Conservation (phyloP, 2,888 invertebrate species). For the Archips crataeganus region DNA sequence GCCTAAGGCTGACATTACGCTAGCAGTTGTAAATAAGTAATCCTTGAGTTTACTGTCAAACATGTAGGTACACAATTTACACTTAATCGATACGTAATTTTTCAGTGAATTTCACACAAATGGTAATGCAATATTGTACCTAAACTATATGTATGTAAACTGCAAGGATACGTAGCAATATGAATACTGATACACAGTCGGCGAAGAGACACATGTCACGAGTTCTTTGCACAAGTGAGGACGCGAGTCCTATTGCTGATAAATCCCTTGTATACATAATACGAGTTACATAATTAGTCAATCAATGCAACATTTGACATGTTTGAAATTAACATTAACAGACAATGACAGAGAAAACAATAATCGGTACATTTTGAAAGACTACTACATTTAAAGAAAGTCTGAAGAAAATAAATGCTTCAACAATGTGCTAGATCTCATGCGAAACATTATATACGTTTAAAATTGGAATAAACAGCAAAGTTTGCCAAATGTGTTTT, state of each 20-base stretch:
- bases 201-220: slow-evolving; percentile 24
- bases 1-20: not conserved
- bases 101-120: not conserved
- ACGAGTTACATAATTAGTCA: not conserved
- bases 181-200: slow-evolving; percentile 13
- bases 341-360: not conserved
- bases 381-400: not conserved
- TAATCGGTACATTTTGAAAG: too few relatives aligned
- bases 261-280: not conserved
- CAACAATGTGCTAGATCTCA: not conserved
- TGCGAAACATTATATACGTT: not conserved
- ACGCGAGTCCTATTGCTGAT: not conserved
- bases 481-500: not conserved
- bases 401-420: not conserved
- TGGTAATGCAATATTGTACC: not conserved
- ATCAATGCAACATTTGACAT: too few relatives aligned
- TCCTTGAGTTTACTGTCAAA: not conserved
- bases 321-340: too few relatives aligned
- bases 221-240: slow-evolving; percentile 8
- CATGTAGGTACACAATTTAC: not conserved
- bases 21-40: not conserved
- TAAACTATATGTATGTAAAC: not conserved
- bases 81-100: not conserved
- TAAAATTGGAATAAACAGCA: not conserved
- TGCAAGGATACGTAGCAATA: not conserved